phyloP scores from a whole-genome alignment of 2,113 vertebrate species.

The Rhea pennata region DNA sequence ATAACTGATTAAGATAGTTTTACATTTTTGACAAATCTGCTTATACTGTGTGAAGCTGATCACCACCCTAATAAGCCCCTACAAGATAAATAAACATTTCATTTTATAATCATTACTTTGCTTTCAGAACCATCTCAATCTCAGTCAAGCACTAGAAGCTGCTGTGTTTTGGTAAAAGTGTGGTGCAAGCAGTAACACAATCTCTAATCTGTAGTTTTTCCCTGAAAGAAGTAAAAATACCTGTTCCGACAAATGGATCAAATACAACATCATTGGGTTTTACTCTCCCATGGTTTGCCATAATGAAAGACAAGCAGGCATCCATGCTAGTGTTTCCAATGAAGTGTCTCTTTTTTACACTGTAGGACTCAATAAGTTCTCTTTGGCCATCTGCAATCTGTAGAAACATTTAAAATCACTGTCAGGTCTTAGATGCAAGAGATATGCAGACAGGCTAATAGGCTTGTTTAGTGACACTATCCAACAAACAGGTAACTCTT shows the following conservation, averaged over 20 bases:
- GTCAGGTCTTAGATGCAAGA: neutral
- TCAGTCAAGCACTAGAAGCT: neutral
- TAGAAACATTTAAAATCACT: slow-evolving; percentile 34
- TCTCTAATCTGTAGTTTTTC: neutral
- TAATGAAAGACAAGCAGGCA: slow-evolving; percentile 94
- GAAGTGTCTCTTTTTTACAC: slow-evolving; percentile 97
- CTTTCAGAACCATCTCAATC: neutral
- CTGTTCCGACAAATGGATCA: slow-evolving; percentile 98
- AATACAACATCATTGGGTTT: slow-evolving; percentile 92
- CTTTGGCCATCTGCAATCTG: slow-evolving; percentile 97
- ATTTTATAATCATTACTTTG: neutral
- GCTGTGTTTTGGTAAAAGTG: fast-evolving
- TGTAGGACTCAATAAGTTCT: slow-evolving; percentile 87
- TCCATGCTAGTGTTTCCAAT: slow-evolving; percentile 99
- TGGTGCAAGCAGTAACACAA: neutral
- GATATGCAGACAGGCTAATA: neutral
- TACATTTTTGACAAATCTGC: neutral
- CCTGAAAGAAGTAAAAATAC: slow-evolving; percentile 68
- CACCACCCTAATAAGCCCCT: neutral
- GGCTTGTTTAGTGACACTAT: neutral
- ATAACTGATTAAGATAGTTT: neutral
- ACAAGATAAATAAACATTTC: neutral
- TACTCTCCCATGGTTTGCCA: slow-evolving; percentile 95
- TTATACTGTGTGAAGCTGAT: neutral
- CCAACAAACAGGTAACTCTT: neutral